Base-by-base conservation (phyloP, 1,140 invertebrate species). In the Lanistes nyassanus region DNA sequence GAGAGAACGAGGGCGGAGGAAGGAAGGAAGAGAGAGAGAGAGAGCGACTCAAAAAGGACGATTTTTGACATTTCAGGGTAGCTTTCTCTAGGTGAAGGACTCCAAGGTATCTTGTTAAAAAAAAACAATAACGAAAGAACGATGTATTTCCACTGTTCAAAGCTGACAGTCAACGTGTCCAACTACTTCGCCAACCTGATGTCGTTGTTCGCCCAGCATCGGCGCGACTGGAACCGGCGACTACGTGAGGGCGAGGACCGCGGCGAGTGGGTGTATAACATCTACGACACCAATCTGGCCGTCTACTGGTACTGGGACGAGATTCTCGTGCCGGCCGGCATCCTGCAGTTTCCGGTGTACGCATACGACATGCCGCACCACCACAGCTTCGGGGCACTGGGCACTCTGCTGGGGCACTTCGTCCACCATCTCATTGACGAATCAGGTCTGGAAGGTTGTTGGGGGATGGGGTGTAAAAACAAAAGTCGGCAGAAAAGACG, bases 101-200 rank as follows among this genome's bases (percentile, higher is more conserved):
- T n/a, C n/a, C n/a, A n/a, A n/a, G n/a, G n/a, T n/a, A n/a, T n/a
- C n/a, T n/a, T n/a, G n/a, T n/a, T n/a, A n/a, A n/a, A n/a, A n/a
- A n/a, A n/a, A n/a, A n/a, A n/a, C n/a, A n/a, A n/a, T n/a, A n/a
- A n/a, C n/a, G n/a, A n/a, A n/a, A n/a, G n/a, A n/a, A n/a, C n/a
- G n/a, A n/a, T n/a, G n/a, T n/a, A n/a, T n/a, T n/a, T n/a, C n/a
- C n/a, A n/a, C 77, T 51, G 7, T 56, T 75, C 74, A 37, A 76
- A 85, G 84, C 62, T 86, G 21, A 67, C 29, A 26, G 79, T 86
- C 75, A 84, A 85, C 76, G 51, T 47, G 16, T 74, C 78, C 21
- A 80, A 85, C 65, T 84, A 79, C 70, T 84, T 86, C 76, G 74
- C 75, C 60, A 86, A 85, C 79, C 31, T 85, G 3, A 69, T 86